phyloP scores from a whole-genome alignment of 2,797 vertebrate genomes.

The Garrulus glandarius region DNA sequence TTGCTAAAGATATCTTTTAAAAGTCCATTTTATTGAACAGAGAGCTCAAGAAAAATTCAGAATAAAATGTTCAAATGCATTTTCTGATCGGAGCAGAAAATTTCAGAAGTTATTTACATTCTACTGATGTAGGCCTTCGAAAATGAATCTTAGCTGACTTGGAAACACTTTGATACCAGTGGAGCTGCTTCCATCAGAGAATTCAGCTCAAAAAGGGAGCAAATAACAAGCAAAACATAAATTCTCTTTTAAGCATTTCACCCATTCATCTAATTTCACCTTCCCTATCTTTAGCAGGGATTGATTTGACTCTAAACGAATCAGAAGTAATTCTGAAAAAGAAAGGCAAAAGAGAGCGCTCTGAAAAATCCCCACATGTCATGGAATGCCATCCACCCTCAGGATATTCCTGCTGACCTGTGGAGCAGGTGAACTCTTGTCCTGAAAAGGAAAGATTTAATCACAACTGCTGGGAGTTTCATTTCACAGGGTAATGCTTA shows the following conservation, averaged over 20 bases:
- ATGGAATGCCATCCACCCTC: not conserved
- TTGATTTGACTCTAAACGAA: not conserved
- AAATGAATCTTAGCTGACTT: not conserved
- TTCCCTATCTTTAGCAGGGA: not conserved
- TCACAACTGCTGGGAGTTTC: not conserved
- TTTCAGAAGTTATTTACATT: not conserved
- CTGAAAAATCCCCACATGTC: not conserved
- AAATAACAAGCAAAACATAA: not conserved
- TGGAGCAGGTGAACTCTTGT: not conserved
- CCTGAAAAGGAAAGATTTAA: not conserved
- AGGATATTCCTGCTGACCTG: not conserved
- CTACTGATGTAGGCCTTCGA: accelerated
- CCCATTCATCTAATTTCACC: not conserved
- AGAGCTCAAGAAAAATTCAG: not conserved
- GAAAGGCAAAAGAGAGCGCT: not conserved
- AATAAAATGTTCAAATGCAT: not conserved
- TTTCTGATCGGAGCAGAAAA: not conserved
- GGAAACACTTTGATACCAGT: not conserved
- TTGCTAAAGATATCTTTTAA: not conserved
- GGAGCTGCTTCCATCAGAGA: not conserved
- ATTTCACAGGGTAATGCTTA: not conserved
- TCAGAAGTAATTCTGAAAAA: not conserved
- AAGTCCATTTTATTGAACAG: not conserved
- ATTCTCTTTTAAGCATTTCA: not conserved
- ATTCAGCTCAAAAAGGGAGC: not conserved